phyloP scores from a whole-genome alignment of 2,888 invertebrate species.

The Lithophane leautieri region DNA sequence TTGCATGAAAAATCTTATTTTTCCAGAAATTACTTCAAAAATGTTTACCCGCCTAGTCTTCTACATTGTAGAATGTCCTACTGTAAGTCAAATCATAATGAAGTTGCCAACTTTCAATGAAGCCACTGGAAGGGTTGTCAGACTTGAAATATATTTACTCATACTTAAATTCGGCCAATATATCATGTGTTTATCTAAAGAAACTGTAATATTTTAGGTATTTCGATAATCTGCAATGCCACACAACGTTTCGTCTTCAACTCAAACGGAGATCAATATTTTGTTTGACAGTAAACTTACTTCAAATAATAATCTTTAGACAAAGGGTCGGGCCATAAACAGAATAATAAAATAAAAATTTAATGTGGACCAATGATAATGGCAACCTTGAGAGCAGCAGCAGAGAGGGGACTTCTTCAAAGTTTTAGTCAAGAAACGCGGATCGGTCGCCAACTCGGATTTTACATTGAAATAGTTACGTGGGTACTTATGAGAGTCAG shows the following conservation, averaged over 20 bases:
- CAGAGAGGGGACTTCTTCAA: constrained; percentile 41
- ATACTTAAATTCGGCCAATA: background rate
- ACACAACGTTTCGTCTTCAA: background rate
- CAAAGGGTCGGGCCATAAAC: background rate
- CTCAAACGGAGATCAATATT: too few relatives aligned
- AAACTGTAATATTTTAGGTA: background rate
- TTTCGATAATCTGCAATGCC: background rate
- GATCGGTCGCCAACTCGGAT: constrained; percentile 62
- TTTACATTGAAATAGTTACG: constrained; percentile 71
- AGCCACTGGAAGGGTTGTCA: constrained; percentile 57
- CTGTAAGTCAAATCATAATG: constrained; percentile 66
- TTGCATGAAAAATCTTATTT: background rate
- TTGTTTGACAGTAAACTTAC: background rate
- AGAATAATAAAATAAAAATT: background rate
- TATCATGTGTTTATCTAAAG: background rate
- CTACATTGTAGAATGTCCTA: constrained; percentile 33
- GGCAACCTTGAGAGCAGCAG: constrained; percentile 35
- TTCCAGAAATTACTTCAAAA: constrained; percentile 17
- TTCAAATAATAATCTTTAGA: background rate
- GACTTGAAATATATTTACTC: constrained; percentile 3
- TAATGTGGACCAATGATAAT: background rate
- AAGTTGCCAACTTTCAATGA: constrained; percentile 68
- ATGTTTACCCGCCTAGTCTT: constrained; percentile 30
- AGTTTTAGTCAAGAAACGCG: constrained; percentile 59
- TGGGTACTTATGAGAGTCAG: constrained; percentile 50